Evolutionary conservation across 2,888 invertebrate species (phyloP).

Genomic region (Pristionchus entomophagus): DNA sequence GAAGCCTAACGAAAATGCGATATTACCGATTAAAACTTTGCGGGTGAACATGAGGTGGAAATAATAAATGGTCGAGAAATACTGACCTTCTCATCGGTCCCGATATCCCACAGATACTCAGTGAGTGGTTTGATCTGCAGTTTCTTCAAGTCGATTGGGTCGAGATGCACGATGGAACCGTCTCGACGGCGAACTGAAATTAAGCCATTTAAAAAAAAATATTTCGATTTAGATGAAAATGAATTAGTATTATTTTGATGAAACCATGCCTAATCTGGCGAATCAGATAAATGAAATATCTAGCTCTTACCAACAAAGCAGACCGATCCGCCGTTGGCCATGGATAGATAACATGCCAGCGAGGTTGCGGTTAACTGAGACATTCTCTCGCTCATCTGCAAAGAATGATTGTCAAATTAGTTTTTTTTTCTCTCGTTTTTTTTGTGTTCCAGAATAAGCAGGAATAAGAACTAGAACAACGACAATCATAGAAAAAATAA

Average conservation of each 20-base stretch:
- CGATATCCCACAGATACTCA: conserved; percentile 73
- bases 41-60: no score
- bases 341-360: conserved; percentile 49
- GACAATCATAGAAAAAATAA: no score
- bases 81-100: conserved; percentile 71
- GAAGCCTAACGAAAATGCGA: no score
- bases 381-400: conserved; percentile 54
- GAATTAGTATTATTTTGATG: not conserved
- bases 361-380: conserved; percentile 18
- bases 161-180: conserved; percentile 66
- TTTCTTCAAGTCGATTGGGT: conserved; percentile 73
- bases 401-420: not conserved
- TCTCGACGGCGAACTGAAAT: conserved; percentile 45
- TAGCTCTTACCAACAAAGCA: conserved; percentile 43
- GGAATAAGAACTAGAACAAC: no score
- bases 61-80: no score
- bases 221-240: no score
- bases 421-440: no score
- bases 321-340: conserved; percentile 48
- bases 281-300: not conserved
- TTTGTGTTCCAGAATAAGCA: no score
- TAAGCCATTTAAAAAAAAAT: no score
- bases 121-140: conserved; percentile 72
- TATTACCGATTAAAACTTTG: no score
- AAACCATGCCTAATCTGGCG: no score